Evolutionary conservation across 2,797 vertebrate genomes (phyloP), one percentile per base, ranked within the genome.

Genomic region (Delichon dasypus): DNA sequence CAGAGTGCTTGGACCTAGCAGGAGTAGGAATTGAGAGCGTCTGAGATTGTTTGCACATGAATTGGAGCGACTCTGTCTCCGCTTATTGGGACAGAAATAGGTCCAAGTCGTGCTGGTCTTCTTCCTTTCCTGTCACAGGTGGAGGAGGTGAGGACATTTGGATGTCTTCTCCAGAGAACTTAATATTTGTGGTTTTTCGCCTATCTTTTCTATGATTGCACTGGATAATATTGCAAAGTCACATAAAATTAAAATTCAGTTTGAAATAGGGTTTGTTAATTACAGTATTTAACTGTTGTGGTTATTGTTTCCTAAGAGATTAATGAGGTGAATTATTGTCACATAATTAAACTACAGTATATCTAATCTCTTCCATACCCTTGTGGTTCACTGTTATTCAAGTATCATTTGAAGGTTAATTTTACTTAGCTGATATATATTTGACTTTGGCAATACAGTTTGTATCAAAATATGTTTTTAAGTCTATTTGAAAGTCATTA

Each of bases 291-390:
- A 97, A 96, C 94, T 97, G 95, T 98, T 98, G 97, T 97, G 89
- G 40, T 97, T 97, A 97, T 98, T 98, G 97, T 98, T 98, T 98
- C 98, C 97, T 97, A 95, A 97, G 97, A 98, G 97, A 98, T 98
- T 98, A 98, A 98, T 98, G 98, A 98, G 96, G 97, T 98, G 97
- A 98, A 97, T 97, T 98, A 97, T 97, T 98, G 97, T 97, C 97
- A 97, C 96, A 94, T 97, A 97, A 98, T 98, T 98, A 97, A 96
- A 97, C 95, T 95, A 88, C 93, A 94, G 94, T 97, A 91, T 97
- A 97, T 98, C 97, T 98, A 97, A 97, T 98, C 97, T 97, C 93
- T 95, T 97, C 94, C 75, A 95, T 97, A 97, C 96, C 95, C 96
- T 97, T 96, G 91, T 89, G 58, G 97, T 97, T 97, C 97, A 71